Percentiles rank a stretch among this genome's conserved stretches.
Conservation (phyloP, 2,113 vertebrate genomes). For the Toxostoma redivivum region DNA sequence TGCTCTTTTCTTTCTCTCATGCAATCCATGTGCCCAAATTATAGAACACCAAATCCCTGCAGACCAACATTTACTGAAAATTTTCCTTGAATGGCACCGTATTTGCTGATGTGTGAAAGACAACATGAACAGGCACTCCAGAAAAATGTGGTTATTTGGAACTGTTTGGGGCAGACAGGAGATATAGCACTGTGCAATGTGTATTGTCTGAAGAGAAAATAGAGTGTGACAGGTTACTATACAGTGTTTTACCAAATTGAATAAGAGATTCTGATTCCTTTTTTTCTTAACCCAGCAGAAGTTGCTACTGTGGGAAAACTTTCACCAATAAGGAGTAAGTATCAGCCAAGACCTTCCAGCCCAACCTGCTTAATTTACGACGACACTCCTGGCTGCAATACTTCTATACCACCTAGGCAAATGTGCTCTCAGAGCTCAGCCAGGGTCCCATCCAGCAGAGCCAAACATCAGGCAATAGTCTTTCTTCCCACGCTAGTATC, state of each 20-base stretch:
- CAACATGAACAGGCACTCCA: not conserved
- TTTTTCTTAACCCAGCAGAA: not conserved
- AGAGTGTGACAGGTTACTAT: not conserved
- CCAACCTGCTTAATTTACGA: not conserved
- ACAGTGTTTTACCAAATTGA: not conserved
- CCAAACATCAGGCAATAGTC: not conserved
- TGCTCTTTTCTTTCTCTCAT: not conserved
- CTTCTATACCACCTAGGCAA: not conserved
- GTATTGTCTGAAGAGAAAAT: not conserved
- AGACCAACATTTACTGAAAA: not conserved
- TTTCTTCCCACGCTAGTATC: not conserved
- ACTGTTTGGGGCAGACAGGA: not conserved
- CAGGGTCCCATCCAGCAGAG: not conserved
- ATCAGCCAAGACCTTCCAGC: not conserved
- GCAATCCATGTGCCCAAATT: not conserved
- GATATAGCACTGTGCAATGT: fast-evolving
- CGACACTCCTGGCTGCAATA: not conserved
- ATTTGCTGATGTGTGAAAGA: not conserved
- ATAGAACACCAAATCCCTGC: not conserved
- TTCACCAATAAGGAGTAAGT: not conserved
- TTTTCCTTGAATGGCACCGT: not conserved
- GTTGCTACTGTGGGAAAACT: not conserved
- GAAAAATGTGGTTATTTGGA: not conserved
- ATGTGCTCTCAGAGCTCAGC: not conserved
- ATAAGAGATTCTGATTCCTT: not conserved